Conservation (phyloP, 2,888 invertebrate genomes). For the Polia nebulosa region DNA sequence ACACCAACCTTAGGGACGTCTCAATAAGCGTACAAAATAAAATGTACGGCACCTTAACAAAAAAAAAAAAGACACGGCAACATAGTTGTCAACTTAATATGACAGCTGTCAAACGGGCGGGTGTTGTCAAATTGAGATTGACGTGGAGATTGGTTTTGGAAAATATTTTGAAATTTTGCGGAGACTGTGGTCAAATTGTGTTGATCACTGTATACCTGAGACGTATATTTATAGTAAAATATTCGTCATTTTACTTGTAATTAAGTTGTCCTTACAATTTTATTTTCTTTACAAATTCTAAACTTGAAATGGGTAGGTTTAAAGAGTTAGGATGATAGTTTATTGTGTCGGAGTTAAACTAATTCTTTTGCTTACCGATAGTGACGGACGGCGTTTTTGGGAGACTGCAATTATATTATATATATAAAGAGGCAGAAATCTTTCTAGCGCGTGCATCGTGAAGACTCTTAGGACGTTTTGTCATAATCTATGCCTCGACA, state of each 20-base stretch:
- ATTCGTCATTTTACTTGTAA: constrained; percentile 3
- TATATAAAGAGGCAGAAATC: too few species aligned
- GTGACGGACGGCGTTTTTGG: too few species aligned
- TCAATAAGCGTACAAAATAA: constrained; percentile 8
- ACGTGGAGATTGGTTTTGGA: constrained; percentile 70
- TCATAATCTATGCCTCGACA: too few species aligned
- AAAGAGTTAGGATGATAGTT: too few species aligned
- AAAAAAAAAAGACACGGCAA: constrained; percentile 73
- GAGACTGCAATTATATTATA: too few species aligned
- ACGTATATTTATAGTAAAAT: constrained; percentile 2
- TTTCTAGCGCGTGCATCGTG: too few species aligned
- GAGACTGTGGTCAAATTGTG: constrained; percentile 55
- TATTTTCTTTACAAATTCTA: too few species aligned
- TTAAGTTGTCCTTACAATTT: neutral
- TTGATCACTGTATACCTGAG: constrained; percentile 68
- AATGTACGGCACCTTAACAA: constrained; percentile 13
- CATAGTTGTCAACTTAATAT: constrained; percentile 85
- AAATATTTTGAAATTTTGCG: constrained; percentile 76
- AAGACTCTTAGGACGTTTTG: too few species aligned
- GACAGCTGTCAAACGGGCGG: constrained; percentile 87
- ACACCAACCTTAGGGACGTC: constrained; percentile 2
- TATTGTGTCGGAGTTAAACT: too few species aligned
- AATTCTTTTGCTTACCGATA: too few species aligned
- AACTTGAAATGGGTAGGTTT: too few species aligned
- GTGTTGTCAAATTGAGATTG: constrained; percentile 81